Evolutionary conservation across 1,140 invertebrate genomes (phyloP).

Genomic region (Hyles vespertilio): DNA sequence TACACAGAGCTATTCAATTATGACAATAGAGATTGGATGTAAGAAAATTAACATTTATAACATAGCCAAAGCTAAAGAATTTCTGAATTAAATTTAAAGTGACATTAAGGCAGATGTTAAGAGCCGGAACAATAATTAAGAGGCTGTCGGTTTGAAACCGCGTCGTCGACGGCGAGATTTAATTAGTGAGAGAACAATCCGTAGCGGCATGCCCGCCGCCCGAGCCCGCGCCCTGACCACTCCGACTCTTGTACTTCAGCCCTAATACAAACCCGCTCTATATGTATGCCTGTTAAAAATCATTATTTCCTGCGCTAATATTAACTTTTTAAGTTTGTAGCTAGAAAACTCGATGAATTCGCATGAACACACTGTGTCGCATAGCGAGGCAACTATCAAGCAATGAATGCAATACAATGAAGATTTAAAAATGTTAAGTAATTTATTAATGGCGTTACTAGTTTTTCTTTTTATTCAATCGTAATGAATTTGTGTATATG

Average conservation of each 20-base stretch:
- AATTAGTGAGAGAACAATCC: constrained; percentile 65
- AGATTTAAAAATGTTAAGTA: too few relatives aligned
- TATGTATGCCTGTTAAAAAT: too few relatives aligned
- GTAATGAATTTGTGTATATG: too few relatives aligned
- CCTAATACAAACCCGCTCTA: neutral
- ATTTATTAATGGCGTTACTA: too few relatives aligned
- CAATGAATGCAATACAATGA: too few relatives aligned
- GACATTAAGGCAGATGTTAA: constrained; percentile 71
- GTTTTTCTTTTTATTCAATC: too few relatives aligned
- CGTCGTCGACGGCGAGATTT: constrained; percentile 64
- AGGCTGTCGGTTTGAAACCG: constrained; percentile 67
- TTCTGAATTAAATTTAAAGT: constrained; percentile 60
- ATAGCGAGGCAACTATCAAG: too few relatives aligned
- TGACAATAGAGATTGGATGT: constrained; percentile 19
- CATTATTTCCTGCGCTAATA: too few relatives aligned
- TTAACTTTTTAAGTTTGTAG: too few relatives aligned
- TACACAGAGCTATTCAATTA: constrained; percentile 3
- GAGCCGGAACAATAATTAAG: constrained; percentile 71
- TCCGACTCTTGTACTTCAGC: constrained; percentile 11
- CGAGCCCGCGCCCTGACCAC: constrained; percentile 12
- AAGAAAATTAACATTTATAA: constrained; percentile 35
- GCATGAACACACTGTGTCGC: too few relatives aligned
- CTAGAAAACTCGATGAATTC: too few relatives aligned
- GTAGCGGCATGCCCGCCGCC: constrained; percentile 18
- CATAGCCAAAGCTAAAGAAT: constrained; percentile 40